phyloP scores from a whole-genome alignment of 1,140 invertebrate genomes.

The Drosophila azteca region DNA sequence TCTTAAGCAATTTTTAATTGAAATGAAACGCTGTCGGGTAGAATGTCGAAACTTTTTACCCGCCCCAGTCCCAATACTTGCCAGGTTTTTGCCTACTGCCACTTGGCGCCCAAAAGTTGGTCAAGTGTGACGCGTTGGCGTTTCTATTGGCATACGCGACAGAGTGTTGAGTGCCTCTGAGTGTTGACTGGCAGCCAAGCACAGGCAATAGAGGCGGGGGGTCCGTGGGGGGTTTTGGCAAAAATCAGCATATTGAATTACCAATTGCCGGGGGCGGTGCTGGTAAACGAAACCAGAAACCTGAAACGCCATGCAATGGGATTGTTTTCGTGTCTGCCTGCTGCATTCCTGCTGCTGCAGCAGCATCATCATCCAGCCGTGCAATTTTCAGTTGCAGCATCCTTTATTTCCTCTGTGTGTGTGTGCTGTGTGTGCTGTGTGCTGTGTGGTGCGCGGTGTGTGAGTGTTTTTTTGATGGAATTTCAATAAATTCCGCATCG shows the following conservation, averaged over 20 bases:
- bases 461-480: slow-evolving; percentile 26
- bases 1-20: slow-evolving; percentile 80
- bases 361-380: slow-evolving; percentile 12
- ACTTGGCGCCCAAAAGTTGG: slow-evolving; percentile 19
- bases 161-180: neutral
- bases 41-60: slow-evolving; percentile 61
- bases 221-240: neutral
- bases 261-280: slow-evolving; percentile 34
- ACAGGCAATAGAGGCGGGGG: slow-evolving; percentile 12
- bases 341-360: slow-evolving; percentile 9
- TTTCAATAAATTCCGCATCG: slow-evolving; percentile 53
- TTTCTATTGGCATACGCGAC: slow-evolving; percentile 61
- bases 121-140: slow-evolving; percentile 59
- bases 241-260: slow-evolving; percentile 60
- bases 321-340: slow-evolving; percentile 19
- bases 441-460: no score
- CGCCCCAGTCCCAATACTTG: slow-evolving; percentile 21
- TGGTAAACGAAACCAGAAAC: slow-evolving; percentile 23
- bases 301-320: slow-evolving; percentile 15
- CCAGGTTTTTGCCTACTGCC: slow-evolving; percentile 14
- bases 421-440: no score
- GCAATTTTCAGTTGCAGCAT: slow-evolving; percentile 14
- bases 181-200: slow-evolving; percentile 52
- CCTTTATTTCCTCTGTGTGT: slow-evolving; percentile 1
- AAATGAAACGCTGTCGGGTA: slow-evolving; percentile 60